Conservation (phyloP, 2,797 vertebrate species). For the Psittacula echo region DNA sequence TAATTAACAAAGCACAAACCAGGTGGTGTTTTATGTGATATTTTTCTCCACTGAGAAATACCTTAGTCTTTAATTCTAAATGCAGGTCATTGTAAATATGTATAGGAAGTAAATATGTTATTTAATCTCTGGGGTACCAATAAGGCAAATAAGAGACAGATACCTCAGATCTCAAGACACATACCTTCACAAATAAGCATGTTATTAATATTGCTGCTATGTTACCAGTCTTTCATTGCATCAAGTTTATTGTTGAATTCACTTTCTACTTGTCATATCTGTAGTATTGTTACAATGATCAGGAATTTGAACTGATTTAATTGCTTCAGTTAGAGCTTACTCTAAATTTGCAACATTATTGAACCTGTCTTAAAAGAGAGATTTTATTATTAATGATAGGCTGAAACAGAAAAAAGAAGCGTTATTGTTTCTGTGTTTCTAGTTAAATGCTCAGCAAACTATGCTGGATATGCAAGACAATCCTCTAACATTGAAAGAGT, state of each 20-base stretch:
- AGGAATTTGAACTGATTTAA: neutral
- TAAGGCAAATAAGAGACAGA: neutral
- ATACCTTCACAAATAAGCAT: neutral
- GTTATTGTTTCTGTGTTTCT: constrained; percentile 1
- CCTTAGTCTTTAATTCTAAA: neutral
- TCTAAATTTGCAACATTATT: neutral
- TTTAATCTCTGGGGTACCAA: neutral
- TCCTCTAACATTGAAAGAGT: neutral
- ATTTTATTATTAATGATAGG: constrained; percentile 28
- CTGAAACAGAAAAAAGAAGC: constrained; percentile 25
- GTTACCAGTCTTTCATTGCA: neutral
- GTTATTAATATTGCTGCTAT: neutral
- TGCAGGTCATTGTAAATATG: neutral
- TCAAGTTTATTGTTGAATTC: neutral
- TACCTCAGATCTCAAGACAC: neutral
- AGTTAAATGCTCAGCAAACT: constrained; percentile 9
- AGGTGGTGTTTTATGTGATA: neutral
- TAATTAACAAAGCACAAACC: neutral
- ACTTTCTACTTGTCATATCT: neutral
- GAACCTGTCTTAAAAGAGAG: neutral
- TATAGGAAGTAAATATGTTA: neutral
- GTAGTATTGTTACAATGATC: neutral
- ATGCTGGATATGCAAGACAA: neutral
- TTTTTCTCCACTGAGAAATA: neutral
- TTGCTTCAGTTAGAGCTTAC: neutral